Conservation (phyloP, 2,113 vertebrate species). For the Ciconia maguari region DNA sequence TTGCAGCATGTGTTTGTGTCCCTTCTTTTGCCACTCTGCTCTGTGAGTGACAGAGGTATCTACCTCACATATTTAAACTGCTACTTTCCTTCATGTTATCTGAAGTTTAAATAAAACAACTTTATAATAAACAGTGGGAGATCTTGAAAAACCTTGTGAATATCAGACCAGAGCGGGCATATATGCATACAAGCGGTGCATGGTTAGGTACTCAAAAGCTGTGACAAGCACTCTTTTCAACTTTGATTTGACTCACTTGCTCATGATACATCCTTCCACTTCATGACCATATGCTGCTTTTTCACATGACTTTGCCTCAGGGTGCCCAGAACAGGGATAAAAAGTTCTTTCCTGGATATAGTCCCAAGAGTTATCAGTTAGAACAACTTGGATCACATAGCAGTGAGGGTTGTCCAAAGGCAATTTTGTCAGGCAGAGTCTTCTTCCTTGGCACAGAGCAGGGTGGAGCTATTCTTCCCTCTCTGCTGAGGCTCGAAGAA, state of each 20-base stretch:
- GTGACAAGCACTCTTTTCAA: background rate
- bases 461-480: background rate
- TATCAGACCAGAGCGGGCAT: background rate
- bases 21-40: background rate
- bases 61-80: background rate
- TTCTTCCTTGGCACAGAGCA: background rate
- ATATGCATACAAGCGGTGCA: background rate
- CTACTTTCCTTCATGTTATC: background rate
- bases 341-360: background rate
- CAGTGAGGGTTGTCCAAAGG: background rate
- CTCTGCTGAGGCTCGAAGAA: background rate
- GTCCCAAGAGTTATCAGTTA: background rate
- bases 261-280: background rate
- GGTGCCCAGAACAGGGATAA: background rate
- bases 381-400: background rate
- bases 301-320: background rate
- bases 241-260: background rate
- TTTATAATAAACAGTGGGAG: background rate
- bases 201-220: background rate
- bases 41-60: background rate
- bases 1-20: background rate
- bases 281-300: background rate
- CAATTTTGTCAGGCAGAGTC: background rate
- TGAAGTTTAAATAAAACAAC: background rate
- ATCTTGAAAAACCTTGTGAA: background rate